A percentile compares a stretch with the other conserved stretches of the same genome.
phyloP scores from a whole-genome alignment of 2,888 invertebrate species.

The Drosophila merina region DNA sequence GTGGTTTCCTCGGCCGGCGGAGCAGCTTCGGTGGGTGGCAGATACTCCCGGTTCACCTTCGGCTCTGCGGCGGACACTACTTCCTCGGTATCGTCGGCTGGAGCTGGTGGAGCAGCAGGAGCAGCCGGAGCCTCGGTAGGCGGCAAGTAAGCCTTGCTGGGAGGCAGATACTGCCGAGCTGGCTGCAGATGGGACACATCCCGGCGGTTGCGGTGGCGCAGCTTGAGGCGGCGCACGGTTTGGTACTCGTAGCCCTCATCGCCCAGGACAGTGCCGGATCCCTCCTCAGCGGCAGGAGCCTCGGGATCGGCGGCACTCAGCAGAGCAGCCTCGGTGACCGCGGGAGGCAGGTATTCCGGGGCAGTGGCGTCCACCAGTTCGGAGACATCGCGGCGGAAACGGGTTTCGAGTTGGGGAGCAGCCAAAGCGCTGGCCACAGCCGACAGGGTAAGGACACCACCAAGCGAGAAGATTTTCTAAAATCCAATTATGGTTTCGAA shows the following conservation, averaged over 20 bases:
- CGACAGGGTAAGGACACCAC: conserved; percentile 60
- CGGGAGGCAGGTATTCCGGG: conserved; percentile 57
- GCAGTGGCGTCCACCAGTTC: conserved; percentile 54
- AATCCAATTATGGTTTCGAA: background rate
- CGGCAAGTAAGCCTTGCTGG: conserved; percentile 66
- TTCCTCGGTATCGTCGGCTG: conserved; percentile 67
- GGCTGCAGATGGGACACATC: conserved; percentile 75
- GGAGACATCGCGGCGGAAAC: conserved; percentile 73
- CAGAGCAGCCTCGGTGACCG: conserved; percentile 33
- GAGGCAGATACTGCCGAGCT: conserved; percentile 64
- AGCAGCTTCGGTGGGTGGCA: conserved; percentile 65
- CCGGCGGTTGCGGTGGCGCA: conserved; percentile 70
- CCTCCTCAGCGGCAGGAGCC: conserved; percentile 16
- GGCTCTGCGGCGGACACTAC: conserved; percentile 58
- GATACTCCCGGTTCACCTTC: conserved; percentile 63
- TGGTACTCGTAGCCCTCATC: conserved; percentile 72
- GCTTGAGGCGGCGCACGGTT: conserved; percentile 69
- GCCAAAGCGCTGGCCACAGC: conserved; percentile 70
- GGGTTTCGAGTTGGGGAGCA: conserved; percentile 44
- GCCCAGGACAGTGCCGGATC: conserved; percentile 46
- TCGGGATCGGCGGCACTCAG: conserved; percentile 45
- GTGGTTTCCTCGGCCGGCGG: conserved; percentile 42
- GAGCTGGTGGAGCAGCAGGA: conserved; percentile 12
- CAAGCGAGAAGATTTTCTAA: conserved; percentile 74
- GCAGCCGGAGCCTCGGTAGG: conserved; percentile 38